Conservation (phyloP, 1,140 invertebrate species). For the Formica selysi region DNA sequence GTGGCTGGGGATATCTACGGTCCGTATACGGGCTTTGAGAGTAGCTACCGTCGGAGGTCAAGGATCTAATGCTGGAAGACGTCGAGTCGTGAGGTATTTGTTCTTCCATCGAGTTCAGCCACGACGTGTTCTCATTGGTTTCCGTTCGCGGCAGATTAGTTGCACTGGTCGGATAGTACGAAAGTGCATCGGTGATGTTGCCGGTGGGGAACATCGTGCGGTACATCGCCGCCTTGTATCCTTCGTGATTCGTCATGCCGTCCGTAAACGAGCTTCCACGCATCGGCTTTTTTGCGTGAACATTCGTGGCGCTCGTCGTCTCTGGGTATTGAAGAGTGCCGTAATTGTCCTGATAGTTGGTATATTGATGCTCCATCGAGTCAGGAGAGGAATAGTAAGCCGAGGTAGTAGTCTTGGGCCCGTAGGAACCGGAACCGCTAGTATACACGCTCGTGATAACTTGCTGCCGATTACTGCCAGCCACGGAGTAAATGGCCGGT, state of each 20-base stretch:
- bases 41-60: conserved; percentile 88
- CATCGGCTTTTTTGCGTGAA: conserved; percentile 86
- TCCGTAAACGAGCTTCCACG: conserved; percentile 85
- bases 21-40: conserved; percentile 88
- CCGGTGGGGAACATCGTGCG: conserved; percentile 90
- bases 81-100: conserved; percentile 87
- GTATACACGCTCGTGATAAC: conserved; percentile 91
- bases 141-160: conserved; percentile 87
- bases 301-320: conserved; percentile 81
- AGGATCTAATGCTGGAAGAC: conserved; percentile 87
- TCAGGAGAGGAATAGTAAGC: conserved; percentile 88
- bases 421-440: conserved; percentile 87
- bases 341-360: conserved; percentile 85
- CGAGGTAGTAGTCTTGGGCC: conserved; percentile 87
- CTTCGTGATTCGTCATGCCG: conserved; percentile 88
- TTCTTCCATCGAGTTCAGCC: conserved; percentile 87
- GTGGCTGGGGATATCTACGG: conserved; percentile 85
- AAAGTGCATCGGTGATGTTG: conserved; percentile 91
- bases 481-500: conserved; percentile 91
- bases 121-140: conserved; percentile 87
- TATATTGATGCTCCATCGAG: conserved; percentile 89
- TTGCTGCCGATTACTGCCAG: conserved; percentile 90
- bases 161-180: conserved; percentile 91
- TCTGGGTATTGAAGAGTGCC: conserved; percentile 79
- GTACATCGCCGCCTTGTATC: conserved; percentile 89